Percentiles rank a stretch among this genome's conserved stretches.
Conservation (phyloP, 2,888 invertebrate species). For the Autographa pulchrina region DNA sequence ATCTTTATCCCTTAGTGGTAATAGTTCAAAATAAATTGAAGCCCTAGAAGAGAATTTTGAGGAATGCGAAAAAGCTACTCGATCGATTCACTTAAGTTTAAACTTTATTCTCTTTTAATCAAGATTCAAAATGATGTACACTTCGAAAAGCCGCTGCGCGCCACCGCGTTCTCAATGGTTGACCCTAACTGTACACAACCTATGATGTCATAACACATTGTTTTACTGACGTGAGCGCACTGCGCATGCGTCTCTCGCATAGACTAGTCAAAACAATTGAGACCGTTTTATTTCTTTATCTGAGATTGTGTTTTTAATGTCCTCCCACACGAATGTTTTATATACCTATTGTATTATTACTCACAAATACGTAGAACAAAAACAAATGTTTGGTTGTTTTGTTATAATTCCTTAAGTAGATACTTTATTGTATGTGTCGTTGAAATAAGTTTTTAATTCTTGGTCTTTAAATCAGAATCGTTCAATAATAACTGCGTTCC, state of each 20-base stretch:
- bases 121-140: neutral
- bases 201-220: slow-evolving; percentile 32
- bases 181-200: slow-evolving; percentile 24
- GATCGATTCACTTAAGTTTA: neutral
- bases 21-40: neutral
- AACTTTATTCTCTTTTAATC: neutral
- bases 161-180: neutral
- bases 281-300: slow-evolving; percentile 11
- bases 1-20: neutral
- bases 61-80: neutral
- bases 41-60: neutral
- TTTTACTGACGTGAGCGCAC: slow-evolving; percentile 23
- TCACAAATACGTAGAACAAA: neutral
- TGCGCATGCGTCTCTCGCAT: slow-evolving; percentile 15
- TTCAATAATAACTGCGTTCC: neutral
- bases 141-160: neutral
- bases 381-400: neutral
- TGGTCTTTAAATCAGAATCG: neutral
- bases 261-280: slow-evolving; percentile 37
- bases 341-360: neutral
- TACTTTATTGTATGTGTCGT: neutral
- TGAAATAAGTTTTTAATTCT: neutral
- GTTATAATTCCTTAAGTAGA: neutral
- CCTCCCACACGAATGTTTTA: neutral
- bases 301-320: slow-evolving; percentile 1